phyloP scores from a whole-genome alignment of 2,888 invertebrate genomes.

The Agonopterix arenella region DNA sequence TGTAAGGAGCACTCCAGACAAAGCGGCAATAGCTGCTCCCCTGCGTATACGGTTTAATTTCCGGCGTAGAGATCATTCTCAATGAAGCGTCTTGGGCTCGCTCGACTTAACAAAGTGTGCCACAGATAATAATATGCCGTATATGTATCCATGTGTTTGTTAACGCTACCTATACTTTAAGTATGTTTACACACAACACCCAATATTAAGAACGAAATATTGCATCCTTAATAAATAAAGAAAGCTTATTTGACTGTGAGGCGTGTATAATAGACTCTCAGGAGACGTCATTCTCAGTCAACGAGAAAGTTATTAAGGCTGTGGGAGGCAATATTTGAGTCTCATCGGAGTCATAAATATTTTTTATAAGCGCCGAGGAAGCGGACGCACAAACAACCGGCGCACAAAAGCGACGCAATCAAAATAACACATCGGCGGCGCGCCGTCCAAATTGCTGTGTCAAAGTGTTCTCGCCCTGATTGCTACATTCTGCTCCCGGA shows the following conservation, averaged over 20 bases:
- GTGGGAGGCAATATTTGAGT: conserved; percentile 39
- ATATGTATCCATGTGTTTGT: neutral
- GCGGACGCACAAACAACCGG: conserved; percentile 48
- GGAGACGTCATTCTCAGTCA: conserved; percentile 26
- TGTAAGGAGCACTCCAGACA: too few species aligned
- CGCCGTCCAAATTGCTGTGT: conserved; percentile 66
- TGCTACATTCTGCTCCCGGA: conserved; percentile 63
- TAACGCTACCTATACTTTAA: neutral
- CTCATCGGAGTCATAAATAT: conserved; percentile 47
- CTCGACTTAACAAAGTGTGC: conserved; percentile 4
- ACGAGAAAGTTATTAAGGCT: conserved; percentile 38
- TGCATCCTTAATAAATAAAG: conserved; percentile 3
- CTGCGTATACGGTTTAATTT: conserved; percentile 38
- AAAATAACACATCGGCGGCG: conserved; percentile 66
- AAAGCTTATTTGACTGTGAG: conserved; percentile 9
- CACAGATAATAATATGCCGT: neutral
- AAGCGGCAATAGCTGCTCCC: conserved; percentile 19
- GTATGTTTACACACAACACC: neutral
- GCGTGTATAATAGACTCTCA: conserved; percentile 26
- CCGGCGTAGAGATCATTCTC: conserved; percentile 31
- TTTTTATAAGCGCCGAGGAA: conserved; percentile 48
- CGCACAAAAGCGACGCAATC: conserved; percentile 65
- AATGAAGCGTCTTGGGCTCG: conserved; percentile 20
- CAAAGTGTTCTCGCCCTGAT: conserved; percentile 69
- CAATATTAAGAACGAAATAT: neutral